phyloP scores from a whole-genome alignment of 2,797 vertebrate species.

The Macroramphosus scolopax region DNA sequence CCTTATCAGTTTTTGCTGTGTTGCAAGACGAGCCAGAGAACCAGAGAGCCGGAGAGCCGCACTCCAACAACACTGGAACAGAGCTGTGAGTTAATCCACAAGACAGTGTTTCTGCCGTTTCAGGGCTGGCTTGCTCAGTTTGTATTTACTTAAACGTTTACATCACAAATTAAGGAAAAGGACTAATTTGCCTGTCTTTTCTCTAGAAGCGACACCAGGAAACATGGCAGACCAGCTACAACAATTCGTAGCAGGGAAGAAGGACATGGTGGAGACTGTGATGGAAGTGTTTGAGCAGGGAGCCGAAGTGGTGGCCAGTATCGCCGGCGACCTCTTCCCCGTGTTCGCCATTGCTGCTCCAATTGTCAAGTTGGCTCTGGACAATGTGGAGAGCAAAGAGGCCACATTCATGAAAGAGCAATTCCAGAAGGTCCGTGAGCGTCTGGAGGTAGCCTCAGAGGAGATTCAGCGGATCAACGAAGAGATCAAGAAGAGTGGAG shows the following conservation, averaged over 20 bases:
- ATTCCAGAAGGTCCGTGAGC: slow-evolving; percentile 79
- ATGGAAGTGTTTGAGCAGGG: slow-evolving; percentile 81
- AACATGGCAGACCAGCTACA: slow-evolving; percentile 73
- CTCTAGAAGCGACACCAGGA: slow-evolving; percentile 13
- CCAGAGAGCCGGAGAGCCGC: too few relatives aligned
- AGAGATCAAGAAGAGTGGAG: slow-evolving; percentile 77
- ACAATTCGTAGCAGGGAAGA: slow-evolving; percentile 71
- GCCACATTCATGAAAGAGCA: slow-evolving; percentile 79
- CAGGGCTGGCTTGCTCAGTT: too few relatives aligned
- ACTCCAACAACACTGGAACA: slow-evolving; percentile 27
- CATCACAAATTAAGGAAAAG: too few relatives aligned
- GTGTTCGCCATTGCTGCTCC: slow-evolving; percentile 80
- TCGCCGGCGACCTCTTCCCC: slow-evolving; percentile 78
- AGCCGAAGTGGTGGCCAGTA: slow-evolving; percentile 76
- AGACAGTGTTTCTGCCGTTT: too few relatives aligned
- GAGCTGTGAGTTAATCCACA: slow-evolving; percentile 48
- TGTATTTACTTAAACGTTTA: too few relatives aligned
- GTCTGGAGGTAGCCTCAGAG: slow-evolving; percentile 75
- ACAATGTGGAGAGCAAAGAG: slow-evolving; percentile 82
- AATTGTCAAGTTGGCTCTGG: slow-evolving; percentile 73
- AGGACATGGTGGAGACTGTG: slow-evolving; percentile 73
- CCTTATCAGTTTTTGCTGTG: slow-evolving; percentile 57
- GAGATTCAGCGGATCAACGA: slow-evolving; percentile 75
- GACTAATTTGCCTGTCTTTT: slow-evolving; percentile 2
- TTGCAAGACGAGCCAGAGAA: slow-evolving; percentile 34